A percentile compares a stretch with the other conserved stretches of the same genome.
These are phyloP conservation scores for Drosophila monieri DNA, from an alignment of 2,888 invertebrate genomes.

Conservation along the genomic window DNA sequence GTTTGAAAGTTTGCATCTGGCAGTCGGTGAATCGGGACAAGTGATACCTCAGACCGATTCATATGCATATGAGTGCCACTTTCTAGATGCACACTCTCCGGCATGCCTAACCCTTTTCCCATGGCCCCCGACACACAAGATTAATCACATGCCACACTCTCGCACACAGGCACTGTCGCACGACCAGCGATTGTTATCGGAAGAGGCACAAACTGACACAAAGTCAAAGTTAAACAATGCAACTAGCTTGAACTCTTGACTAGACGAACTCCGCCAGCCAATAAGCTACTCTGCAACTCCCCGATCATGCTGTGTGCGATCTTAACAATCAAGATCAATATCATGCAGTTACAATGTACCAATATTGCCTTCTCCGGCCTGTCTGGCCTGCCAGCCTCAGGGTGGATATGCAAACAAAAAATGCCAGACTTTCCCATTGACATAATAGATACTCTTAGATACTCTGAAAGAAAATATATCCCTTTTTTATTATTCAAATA, in stretches of 20 bases:
- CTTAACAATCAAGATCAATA: conserved; percentile 77
- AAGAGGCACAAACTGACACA: conserved; percentile 69
- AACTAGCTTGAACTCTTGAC: conserved; percentile 67
- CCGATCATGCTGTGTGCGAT: conserved; percentile 75
- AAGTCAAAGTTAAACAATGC: conserved; percentile 75
- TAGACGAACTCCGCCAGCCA: conserved; percentile 34
- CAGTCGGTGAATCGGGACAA: conserved; percentile 40
- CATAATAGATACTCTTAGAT: conserved; percentile 4
- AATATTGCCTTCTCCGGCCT: conserved; percentile 56
- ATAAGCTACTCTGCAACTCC: background rate
- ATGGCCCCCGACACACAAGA: conserved; percentile 64
- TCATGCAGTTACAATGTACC: conserved; percentile 75
- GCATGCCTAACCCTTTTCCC: conserved; percentile 51
- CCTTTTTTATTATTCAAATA: too few species aligned
- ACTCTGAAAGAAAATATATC: conserved; percentile 1
- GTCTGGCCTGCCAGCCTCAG: conserved; percentile 25
- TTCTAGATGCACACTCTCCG: conserved; percentile 52
- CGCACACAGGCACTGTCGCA: conserved; percentile 60
- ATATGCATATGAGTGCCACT: conserved; percentile 76
- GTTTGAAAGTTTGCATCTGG: conserved; percentile 62
- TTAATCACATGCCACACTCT: conserved; percentile 65
- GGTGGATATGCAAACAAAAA: conserved; percentile 27
- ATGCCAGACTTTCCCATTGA: background rate
- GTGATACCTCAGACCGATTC: conserved; percentile 45
- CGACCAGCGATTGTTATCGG: conserved; percentile 67